Conservation (phyloP, 2,888 invertebrate genomes). For the Argyra leucocephala region DNA sequence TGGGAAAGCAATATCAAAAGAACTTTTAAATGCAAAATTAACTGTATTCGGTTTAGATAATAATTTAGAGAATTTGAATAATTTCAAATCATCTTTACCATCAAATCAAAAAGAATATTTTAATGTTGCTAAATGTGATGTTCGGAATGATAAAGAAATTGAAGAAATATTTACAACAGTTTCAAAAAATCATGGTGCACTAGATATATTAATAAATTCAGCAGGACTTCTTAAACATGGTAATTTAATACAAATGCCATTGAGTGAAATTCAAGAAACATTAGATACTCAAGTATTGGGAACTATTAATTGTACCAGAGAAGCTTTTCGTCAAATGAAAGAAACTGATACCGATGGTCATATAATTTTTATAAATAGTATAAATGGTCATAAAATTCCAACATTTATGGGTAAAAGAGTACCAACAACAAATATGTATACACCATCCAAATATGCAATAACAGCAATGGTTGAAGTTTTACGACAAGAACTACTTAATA, state of each 20-base stretch:
- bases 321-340: conserved; percentile 42
- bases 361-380: conserved; percentile 38
- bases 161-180: conserved; percentile 43
- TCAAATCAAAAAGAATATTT: conserved; percentile 27
- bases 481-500: conserved; percentile 25
- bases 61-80: conserved; percentile 31
- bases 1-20: conserved; percentile 44
- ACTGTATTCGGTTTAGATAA: conserved; percentile 49
- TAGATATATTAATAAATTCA: conserved; percentile 48
- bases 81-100: conserved; percentile 14
- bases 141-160: conserved; percentile 45
- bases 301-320: conserved; percentile 37
- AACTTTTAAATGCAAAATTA: conserved; percentile 45
- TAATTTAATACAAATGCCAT: conserved; percentile 10
- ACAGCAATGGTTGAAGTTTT: conserved; percentile 25
- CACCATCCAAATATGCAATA: conserved; percentile 25
- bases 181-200: conserved; percentile 42
- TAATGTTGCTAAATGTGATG: conserved; percentile 42
- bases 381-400: conserved; percentile 24
- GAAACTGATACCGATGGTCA: conserved; percentile 38
- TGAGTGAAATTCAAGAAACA: conserved; percentile 23
- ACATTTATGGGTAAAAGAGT: conserved; percentile 11
- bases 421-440: conserved; percentile 24
- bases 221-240: conserved; percentile 38
- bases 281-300: conserved; percentile 42